A percentile compares a stretch with the other conserved stretches of the same genome.
These are phyloP conservation scores for Cantharis rustica DNA, from an alignment of 2,888 invertebrate genomes.

Conservation along the genomic window DNA sequence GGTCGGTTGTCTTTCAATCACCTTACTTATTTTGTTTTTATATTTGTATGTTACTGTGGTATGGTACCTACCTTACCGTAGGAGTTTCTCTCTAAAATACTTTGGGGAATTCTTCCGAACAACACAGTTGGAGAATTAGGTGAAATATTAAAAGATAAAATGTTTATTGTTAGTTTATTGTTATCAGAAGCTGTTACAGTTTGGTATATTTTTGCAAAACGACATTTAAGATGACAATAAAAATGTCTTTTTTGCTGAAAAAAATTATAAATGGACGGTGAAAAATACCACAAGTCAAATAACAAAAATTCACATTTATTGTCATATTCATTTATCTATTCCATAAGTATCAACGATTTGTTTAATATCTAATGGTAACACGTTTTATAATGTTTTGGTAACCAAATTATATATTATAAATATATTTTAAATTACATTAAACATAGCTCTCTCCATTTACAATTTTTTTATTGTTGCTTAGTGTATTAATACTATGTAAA, in stretches of 20 bases:
- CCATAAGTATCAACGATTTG: neutral
- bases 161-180: neutral
- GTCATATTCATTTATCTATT: conserved; percentile 1
- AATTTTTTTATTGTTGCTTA: conserved; percentile 40
- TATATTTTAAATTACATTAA: conserved; percentile 26
- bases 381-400: neutral
- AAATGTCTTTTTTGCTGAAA: neutral
- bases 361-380: neutral
- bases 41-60: no score
- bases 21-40: no score
- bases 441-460: conserved; percentile 49
- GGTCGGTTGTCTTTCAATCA: no score
- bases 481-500: conserved; percentile 40
- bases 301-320: conserved; percentile 4
- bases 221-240: neutral
- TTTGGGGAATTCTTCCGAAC: neutral
- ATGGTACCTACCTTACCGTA: no score
- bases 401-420: neutral
- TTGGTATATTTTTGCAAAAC: neutral
- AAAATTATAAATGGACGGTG: neutral
- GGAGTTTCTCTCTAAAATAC: neutral
- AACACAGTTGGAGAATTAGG: neutral
- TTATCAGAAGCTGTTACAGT: neutral
- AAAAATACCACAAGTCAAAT: neutral
- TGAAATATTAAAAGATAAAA: neutral